Evolutionary conservation across 1,140 invertebrate species (phyloP).

Genomic region (Dreissena polymorpha): DNA sequence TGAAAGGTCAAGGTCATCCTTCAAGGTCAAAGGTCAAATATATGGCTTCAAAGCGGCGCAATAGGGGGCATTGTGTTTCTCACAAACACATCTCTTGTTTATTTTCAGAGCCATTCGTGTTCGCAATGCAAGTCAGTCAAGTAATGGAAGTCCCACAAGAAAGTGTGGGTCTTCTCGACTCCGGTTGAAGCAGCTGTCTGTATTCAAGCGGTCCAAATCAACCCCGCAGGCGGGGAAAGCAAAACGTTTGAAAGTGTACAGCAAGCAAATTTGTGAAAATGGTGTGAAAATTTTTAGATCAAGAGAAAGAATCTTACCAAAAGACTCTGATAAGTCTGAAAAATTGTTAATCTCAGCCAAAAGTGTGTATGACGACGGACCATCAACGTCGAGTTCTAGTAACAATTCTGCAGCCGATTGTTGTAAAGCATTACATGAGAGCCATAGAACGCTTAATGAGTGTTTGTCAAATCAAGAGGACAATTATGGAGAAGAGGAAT

Average conservation of each 20-base stretch:
- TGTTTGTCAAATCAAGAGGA: not conserved
- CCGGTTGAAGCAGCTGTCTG: not conserved
- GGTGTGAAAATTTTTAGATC: too few species aligned
- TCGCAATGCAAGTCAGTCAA: not conserved
- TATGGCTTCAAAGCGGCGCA: too few species aligned
- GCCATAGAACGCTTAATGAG: conserved; percentile 26
- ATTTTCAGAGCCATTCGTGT: conserved; percentile 11
- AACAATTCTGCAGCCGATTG: too few species aligned
- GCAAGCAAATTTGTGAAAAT: too few species aligned
- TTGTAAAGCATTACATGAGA: conserved; percentile 9
- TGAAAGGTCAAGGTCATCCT: too few species aligned
- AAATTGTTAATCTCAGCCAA: too few species aligned
- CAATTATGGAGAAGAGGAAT: conserved; percentile 61
- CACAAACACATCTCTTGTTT: too few species aligned
- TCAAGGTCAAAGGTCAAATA: too few species aligned
- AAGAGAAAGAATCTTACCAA: too few species aligned
- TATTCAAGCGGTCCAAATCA: not conserved
- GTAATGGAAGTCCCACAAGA: not conserved
- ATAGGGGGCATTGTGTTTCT: too few species aligned
- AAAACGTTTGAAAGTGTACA: not conserved
- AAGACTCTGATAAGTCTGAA: too few species aligned
- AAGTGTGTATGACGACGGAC: not conserved
- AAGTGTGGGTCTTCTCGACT: not conserved
- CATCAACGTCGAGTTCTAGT: not conserved
- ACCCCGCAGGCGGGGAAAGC: not conserved